Evolutionary conservation across 2,797 vertebrate species (phyloP), one percentile per base, ranked within the genome.

Genomic region (Myotis daubentonii): DNA sequence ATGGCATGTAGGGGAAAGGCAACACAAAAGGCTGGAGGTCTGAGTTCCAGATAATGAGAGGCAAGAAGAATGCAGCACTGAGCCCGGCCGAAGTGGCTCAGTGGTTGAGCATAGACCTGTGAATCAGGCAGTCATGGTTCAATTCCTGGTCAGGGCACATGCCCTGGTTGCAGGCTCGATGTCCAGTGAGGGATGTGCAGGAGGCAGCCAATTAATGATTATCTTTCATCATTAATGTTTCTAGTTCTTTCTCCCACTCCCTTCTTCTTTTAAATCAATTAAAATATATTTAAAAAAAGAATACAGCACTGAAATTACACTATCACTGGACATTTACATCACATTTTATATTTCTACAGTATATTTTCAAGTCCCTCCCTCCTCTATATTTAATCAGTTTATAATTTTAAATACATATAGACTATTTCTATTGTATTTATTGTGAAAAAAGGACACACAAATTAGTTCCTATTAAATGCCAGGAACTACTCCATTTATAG

Each of bases 1-100:
- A 25, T 22, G 13, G 4, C 3, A 4, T 19, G 2, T 12, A 2
- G 6, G 8, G 5, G 6, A 38, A 55, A 36, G 11, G 20, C 6
- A 74, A 47, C 16, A 81, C 30, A 53, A 60, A 62, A 41, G 8
- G 1, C 5, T 79, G 30, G n/a, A 78, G 7, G 1, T 23, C 65
- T 47, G 25, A 6, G 3, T 41, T 22, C 6, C 49, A 44, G n/a
- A 55, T 8, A 62, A 74, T n/a, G 30, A 82, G n/a, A 36, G 15
- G 17, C 0, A 49, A 53, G 60, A 87, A 82, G 66, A 41, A 70
- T 57, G 38, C 0, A 47, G 36, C 28, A 72, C 3, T n/a, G 44
- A 87, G 60, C 60, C 60, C 2, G 2, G 60, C 28, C 0, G 0
- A 15, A 5, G 12, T 60, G 25, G 2, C 25, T 30, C 12, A 62